Base-by-base conservation (phyloP, 1,140 invertebrate species). In the Triops cancriformis region DNA sequence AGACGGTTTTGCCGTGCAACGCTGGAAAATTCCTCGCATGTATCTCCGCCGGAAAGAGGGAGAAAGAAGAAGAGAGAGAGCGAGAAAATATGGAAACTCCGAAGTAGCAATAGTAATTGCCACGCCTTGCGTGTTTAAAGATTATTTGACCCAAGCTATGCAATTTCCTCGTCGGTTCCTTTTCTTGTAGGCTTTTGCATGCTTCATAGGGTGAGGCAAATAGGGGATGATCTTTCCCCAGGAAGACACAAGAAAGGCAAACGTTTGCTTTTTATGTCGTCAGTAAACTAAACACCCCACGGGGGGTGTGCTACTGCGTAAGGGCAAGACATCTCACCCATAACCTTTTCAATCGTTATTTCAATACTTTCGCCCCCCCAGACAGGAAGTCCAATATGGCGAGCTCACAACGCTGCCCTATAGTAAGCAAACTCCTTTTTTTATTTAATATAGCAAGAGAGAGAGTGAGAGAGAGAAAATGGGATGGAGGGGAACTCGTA, bases 91-190 rank as follows among this genome's bases (percentile, higher is more conserved):
- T 37, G 31, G 31, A 37, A 37, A 37, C 2, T 37, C 2, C 31
- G 31, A 37, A 37, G 7, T 37, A 7, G 31, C 7, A 37, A 37
- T 37, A 2, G 31, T 64, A 64, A 64, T 64, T 64, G 51, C 51
- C 51, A 64, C n/a, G 51, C 51, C 51, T 64, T 64, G 51, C 51
- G 51, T 64, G 51, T 64, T 64, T 64, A n/a, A 14, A 64, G 51
- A 64, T 64, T 64, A 64, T 64, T 64, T 64, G 51, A 64, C 23
- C 51, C 51, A 18, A 64, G 18, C 51, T 64, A 64, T 64, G 51
- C 51, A 64, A 64, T 64, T 64, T 64, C n/a, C 51, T 64, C 14
- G 10, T 23, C n/a, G 51, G 51, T 64, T 64, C 51, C 23, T 37
- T 37, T 37, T 37, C 31, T 64, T 64, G 51, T 64, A 64, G 51